A percentile compares a stretch with the other conserved stretches of the same genome.
phyloP scores from a whole-genome alignment of 92 coral and sea anemone species.

The Heteractis magnifica region DNA sequence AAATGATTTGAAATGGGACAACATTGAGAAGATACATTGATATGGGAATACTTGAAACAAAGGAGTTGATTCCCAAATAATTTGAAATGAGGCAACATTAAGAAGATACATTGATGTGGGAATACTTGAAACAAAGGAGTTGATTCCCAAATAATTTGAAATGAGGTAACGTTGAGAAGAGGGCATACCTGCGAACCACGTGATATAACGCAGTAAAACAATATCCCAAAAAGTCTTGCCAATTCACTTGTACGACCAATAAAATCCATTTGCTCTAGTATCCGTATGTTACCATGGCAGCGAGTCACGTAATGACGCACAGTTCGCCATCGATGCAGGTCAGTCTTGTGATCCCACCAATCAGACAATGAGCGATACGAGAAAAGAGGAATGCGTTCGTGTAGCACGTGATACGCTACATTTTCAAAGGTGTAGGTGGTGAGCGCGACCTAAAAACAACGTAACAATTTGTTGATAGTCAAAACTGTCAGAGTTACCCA shows the following conservation, averaged over 20 bases:
- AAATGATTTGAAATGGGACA: no score
- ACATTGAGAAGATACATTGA: no score
- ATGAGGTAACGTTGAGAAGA: background rate
- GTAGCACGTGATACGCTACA: conserved; percentile 91
- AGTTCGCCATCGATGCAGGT: conserved; percentile 88
- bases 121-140: no score
- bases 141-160: no score
- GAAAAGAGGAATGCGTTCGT: conserved; percentile 90
- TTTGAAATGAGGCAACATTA: no score
- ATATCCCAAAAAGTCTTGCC: conserved; percentile 97
- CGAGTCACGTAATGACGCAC: conserved; percentile 91
- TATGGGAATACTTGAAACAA: no score
- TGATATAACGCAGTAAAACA: conserved; percentile 87
- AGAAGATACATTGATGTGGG: no score
- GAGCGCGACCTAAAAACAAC: conserved; percentile 65
- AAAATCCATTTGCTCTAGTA: conserved; percentile 84
- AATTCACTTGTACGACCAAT: conserved; percentile 97
- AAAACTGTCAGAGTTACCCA: no score
- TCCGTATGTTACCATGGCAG: conserved; percentile 81
- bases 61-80: no score
- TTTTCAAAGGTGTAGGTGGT: conserved; percentile 91
- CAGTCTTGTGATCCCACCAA: conserved; percentile 97
- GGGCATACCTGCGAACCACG: conserved; percentile 94
- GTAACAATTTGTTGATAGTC: background rate
- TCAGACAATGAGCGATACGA: conserved; percentile 81